These are phyloP conservation scores for Perognathus longimembris DNA, from an alignment of 2,113 vertebrate genomes.

Conservation along the genomic window DNA sequence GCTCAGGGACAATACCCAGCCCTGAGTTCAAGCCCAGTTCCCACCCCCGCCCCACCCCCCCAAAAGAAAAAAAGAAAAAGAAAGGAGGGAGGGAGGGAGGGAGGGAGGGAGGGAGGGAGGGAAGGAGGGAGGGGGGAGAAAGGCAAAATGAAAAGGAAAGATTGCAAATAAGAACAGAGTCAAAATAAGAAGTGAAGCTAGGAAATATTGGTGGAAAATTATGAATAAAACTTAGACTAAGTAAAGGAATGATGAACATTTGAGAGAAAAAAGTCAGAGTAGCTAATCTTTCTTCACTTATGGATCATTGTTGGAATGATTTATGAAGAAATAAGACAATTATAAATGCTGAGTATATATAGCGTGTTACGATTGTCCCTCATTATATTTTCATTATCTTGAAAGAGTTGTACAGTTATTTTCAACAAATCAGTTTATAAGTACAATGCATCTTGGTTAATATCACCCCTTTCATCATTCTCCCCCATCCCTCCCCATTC, in stretches of 20 bases:
- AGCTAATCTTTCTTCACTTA: neutral
- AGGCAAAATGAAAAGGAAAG: neutral
- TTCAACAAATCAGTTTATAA: too few species aligned
- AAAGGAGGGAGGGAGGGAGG: too few species aligned
- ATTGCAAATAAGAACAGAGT: neutral
- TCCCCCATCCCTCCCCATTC: too few species aligned
- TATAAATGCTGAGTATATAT: neutral
- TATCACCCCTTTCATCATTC: too few species aligned
- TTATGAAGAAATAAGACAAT: neutral
- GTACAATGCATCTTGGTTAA: too few species aligned
- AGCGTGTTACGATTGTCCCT: neutral
- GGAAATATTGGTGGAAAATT: neutral
- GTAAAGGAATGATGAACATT: neutral
- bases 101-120: too few species aligned
- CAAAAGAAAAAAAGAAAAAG: too few species aligned
- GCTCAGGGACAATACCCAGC: too few species aligned
- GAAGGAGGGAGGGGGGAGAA: neutral
- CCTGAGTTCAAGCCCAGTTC: too few species aligned
- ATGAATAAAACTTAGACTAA: neutral
- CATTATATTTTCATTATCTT: too few species aligned
- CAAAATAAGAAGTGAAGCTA: neutral
- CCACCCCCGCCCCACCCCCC: too few species aligned
- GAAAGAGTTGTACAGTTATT: too few species aligned
- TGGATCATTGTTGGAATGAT: neutral
- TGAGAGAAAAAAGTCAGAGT: neutral